phyloP scores from a whole-genome alignment of 2,113 vertebrate species.

The Eleginops maclovinus region DNA sequence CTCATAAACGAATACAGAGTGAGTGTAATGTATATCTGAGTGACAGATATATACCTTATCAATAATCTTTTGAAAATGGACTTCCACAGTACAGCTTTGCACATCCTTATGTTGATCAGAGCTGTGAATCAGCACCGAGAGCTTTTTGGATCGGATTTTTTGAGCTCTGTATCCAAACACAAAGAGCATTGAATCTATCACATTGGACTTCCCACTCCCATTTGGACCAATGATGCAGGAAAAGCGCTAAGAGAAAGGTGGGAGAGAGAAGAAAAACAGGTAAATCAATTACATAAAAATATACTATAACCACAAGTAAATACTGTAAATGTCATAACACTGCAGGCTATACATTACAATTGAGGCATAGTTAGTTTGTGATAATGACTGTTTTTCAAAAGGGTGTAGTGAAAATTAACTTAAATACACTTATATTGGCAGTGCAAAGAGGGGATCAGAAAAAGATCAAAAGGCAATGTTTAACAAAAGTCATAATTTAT shows the following conservation, averaged over 20 bases:
- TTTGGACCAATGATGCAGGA: conserved; percentile 99
- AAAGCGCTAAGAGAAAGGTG: conserved; percentile 88
- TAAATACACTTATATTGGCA: conserved; percentile 40
- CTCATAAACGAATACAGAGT: not conserved
- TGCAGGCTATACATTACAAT: not conserved
- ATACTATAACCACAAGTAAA: conserved; percentile 21
- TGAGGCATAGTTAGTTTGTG: conserved; percentile 15
- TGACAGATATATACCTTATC: conserved; percentile 89
- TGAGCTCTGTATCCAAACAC: conserved; percentile 98
- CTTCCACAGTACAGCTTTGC: conserved; percentile 94
- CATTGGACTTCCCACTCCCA: conserved; percentile 98
- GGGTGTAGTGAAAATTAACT: conserved; percentile 63
- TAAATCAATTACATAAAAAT: conserved; percentile 35
- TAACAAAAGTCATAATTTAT: conserved; percentile 42
- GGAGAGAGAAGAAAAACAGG: conserved; percentile 26
- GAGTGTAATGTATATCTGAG: conserved; percentile 26
- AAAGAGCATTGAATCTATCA: conserved; percentile 99
- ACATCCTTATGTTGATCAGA: conserved; percentile 93
- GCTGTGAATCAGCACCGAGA: conserved; percentile 96
- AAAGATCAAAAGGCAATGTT: conserved; percentile 30
- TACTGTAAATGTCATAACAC: not conserved
- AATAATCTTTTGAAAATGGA: conserved; percentile 98
- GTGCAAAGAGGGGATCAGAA: not conserved
- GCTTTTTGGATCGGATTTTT: conserved; percentile 98
- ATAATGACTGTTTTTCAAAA: conserved; percentile 10